Evolutionary conservation across 2,797 vertebrate genomes (phyloP), one percentile per base, ranked within the genome.

Genomic region (Lagorchestes hirsutus): DNA sequence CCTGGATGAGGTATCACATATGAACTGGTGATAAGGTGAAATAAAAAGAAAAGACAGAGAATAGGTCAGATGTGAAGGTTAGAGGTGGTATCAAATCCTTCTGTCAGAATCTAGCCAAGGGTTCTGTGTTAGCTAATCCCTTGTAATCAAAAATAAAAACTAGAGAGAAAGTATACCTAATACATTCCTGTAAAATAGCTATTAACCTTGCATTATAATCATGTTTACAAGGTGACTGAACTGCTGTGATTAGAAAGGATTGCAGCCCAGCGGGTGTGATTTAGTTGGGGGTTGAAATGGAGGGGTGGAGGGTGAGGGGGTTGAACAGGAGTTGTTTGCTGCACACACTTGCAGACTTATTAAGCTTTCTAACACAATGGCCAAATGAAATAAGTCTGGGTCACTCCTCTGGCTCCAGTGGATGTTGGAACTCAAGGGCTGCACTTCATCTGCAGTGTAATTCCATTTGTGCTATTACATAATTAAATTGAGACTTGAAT

Each of bases 381-480:
- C 98, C 99, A 98, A 98, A 99, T 98, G 98, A 98, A 97, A 98
- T 96, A 98, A 98, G 98, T 98, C 98, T 98, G 98, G 97, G 98
- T 98, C 98, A 98, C 98, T 98, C 98, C 96, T 98, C 98, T 98
- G 98, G 98, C 98, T 98, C 98, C 95, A 95, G 98, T 91, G 50
- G 96, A 98, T 98, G 98, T 99, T 98, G 98, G 98, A 98, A 99
- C 98, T 98, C 96, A 97, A 98, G 98, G 97, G 82, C 96, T 97
- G 97, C 99, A 99, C 99, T 99, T 99, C 99, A 99, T 99, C 99
- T 98, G 99, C 99, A 99, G 98, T 99, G 98, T 99, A 99, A 99
- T 99, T 99, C 99, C 98, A 99, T 99, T 99, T 99, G 99, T 99
- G 99, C 99, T 99, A 99, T 99, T 99, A 99, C 99, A 99, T 99